Evolutionary conservation across 2,888 invertebrate species (phyloP).

Genomic region (Agrochola lota): DNA sequence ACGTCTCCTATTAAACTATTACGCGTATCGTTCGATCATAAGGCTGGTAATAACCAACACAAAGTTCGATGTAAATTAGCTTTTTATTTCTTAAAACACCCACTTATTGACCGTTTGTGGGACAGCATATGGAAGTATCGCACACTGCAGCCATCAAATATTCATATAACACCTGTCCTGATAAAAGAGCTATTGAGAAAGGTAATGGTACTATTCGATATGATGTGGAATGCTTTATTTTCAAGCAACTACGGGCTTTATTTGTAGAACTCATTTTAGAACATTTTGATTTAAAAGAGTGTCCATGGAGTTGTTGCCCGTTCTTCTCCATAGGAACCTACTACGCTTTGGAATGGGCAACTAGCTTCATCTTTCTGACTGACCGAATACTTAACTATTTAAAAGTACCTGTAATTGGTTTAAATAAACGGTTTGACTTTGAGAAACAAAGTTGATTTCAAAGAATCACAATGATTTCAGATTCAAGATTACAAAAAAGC

Average conservation of each 20-base stretch:
- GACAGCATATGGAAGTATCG: conserved; percentile 47
- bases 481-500: conserved; percentile 1
- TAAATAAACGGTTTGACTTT: neutral
- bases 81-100: conserved; percentile 52
- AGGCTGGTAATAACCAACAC: conserved; percentile 40
- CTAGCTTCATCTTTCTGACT: neutral
- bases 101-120: conserved; percentile 33
- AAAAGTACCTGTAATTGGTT: neutral
- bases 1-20: conserved; percentile 28
- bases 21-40: conserved; percentile 29
- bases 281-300: neutral
- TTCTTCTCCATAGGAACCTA: neutral
- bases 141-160: conserved; percentile 60
- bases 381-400: neutral
- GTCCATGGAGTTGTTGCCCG: neutral
- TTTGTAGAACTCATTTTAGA: neutral
- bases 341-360: neutral
- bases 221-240: conserved; percentile 54
- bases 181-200: conserved; percentile 50
- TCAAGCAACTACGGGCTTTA: conserved; percentile 8
- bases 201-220: conserved; percentile 42
- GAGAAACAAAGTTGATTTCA: neutral
- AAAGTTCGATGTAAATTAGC: conserved; percentile 17
- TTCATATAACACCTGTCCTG: conserved; percentile 50
- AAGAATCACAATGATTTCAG: neutral